A percentile compares a stretch with the other conserved stretches of the same genome.
phyloP scores from a whole-genome alignment of 2,888 invertebrate species.

The Rhagophthalmus giganteus region DNA sequence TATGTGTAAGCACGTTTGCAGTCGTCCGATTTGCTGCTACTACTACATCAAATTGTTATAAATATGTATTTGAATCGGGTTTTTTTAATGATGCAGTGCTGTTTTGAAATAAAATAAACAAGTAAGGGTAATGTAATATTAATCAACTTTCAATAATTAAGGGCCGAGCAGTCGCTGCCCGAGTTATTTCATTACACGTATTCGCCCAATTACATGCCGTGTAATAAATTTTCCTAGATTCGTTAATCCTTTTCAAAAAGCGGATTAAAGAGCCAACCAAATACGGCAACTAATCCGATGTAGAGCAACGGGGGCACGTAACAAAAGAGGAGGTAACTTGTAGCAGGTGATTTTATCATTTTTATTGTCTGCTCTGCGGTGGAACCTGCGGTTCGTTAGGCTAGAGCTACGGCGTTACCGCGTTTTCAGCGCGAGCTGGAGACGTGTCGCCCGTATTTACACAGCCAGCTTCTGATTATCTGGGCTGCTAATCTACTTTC shows the following conservation, averaged over 20 bases:
- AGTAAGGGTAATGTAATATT: too few species aligned
- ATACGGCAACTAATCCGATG: conserved; percentile 30
- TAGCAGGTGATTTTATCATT: conserved; percentile 41
- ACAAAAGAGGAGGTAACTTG: conserved; percentile 29
- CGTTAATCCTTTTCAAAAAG: conserved; percentile 29
- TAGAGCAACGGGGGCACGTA: conserved; percentile 22
- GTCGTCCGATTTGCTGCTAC: not conserved
- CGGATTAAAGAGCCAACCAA: conserved; percentile 30
- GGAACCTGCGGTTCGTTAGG: conserved; percentile 43
- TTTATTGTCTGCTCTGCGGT: conserved; percentile 37
- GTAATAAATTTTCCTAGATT: not conserved
- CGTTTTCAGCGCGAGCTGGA: conserved; percentile 27
- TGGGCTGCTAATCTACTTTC: conserved; percentile 44
- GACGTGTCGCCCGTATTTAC: conserved; percentile 45
- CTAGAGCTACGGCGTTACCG: conserved; percentile 27
- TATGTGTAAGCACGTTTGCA: not conserved
- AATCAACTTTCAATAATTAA: too few species aligned
- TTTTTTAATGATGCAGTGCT: too few species aligned
- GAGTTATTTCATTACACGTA: too few species aligned
- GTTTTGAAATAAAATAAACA: too few species aligned
- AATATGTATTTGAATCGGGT: too few species aligned
- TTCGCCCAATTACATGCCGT: too few species aligned
- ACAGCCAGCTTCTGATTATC: conserved; percentile 43
- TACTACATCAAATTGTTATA: too few species aligned
- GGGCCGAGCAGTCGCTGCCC: too few species aligned